Conservation (phyloP, 1,140 invertebrate genomes). For the Trachymyrmex cornetzi region DNA sequence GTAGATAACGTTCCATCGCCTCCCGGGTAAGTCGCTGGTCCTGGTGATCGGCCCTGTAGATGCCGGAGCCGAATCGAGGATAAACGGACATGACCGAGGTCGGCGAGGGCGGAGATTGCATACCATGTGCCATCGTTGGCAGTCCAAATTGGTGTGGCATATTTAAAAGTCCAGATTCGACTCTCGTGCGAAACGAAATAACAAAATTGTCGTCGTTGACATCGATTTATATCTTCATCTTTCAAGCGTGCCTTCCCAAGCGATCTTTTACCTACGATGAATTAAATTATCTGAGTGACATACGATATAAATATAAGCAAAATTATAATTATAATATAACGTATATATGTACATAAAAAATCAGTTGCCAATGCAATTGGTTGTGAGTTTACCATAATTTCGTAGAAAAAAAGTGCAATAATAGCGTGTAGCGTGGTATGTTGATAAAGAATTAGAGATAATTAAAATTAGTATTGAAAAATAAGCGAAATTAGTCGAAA, state of each 20-base stretch:
- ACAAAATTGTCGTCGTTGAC: slow-evolving; percentile 35
- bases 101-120: slow-evolving; percentile 93
- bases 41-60: slow-evolving; percentile 90
- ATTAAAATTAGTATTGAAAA: neutral
- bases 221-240: slow-evolving; percentile 57
- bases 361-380: neutral
- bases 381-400: neutral
- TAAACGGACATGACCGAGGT: slow-evolving; percentile 89
- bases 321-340: neutral
- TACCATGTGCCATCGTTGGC: slow-evolving; percentile 89
- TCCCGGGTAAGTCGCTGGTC: slow-evolving; percentile 96
- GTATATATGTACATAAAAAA: neutral
- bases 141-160: slow-evolving; percentile 93
- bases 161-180: slow-evolving; percentile 80
- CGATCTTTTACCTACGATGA: slow-evolving; percentile 61
- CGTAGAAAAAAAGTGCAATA: neutral
- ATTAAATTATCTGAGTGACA: slow-evolving; percentile 3
- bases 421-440: neutral
- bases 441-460: neutral
- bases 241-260: slow-evolving; percentile 37
- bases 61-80: slow-evolving; percentile 88
- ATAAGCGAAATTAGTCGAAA: neutral
- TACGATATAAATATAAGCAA: neutral
- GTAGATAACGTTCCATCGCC: slow-evolving; percentile 98
- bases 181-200: slow-evolving; percentile 38